A percentile compares a stretch with the other conserved stretches of the same genome.
Conservation (phyloP, 2,113 vertebrate species). For the Tricholaema leucomelas region DNA sequence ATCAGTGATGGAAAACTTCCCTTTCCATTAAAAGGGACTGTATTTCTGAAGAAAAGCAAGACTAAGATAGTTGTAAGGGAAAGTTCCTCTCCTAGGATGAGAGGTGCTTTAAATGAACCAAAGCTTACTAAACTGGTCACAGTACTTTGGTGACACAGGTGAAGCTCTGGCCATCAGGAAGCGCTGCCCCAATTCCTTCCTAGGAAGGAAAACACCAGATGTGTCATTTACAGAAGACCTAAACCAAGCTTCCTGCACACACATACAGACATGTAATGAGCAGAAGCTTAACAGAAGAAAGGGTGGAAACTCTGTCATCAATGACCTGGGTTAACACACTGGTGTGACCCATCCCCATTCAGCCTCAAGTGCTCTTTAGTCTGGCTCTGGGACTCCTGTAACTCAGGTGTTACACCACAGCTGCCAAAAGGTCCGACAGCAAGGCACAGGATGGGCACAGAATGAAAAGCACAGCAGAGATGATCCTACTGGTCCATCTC, state of each 20-base stretch:
- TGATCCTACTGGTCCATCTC: not conserved
- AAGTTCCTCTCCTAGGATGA: not conserved
- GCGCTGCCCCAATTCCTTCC: not conserved
- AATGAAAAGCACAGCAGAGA: not conserved
- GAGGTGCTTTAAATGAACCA: not conserved
- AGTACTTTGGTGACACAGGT: not conserved
- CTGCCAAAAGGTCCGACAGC: not conserved
- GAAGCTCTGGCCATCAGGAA: not conserved
- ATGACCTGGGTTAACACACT: not conserved
- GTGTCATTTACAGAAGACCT: not conserved
- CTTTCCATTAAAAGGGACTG: not conserved
- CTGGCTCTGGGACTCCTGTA: not conserved
- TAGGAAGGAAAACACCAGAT: not conserved
- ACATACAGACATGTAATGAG: accelerated
- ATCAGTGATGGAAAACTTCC: not conserved
- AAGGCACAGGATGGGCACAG: not conserved
- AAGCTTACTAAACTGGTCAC: not conserved
- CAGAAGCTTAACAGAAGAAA: not conserved
- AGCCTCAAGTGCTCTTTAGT: not conserved
- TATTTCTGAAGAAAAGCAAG: slow-evolving; percentile 23
- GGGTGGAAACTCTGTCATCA: not conserved
- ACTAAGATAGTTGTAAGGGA: not conserved
- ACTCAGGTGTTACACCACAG: not conserved
- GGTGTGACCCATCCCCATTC: not conserved
- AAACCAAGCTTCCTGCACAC: not conserved